These are phyloP conservation scores for Choloepus hoffmanni DNA, from an alignment of 2,113 vertebrate species.

Conservation along the genomic window DNA sequence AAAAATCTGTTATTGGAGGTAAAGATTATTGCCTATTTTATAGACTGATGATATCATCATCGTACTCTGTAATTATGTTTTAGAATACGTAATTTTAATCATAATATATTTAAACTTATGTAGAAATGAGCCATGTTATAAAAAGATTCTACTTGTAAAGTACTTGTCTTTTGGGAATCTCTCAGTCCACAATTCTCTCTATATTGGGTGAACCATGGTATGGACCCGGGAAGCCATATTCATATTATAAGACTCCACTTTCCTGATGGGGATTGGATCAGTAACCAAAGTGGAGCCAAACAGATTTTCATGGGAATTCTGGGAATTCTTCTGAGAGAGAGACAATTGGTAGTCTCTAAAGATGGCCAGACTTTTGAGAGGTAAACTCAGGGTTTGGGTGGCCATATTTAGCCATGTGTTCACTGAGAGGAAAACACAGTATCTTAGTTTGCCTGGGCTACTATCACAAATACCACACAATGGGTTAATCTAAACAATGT, in stretches of 20 bases:
- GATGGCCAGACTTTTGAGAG: neutral
- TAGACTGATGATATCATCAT: neutral
- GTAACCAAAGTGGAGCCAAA: neutral
- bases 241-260: neutral
- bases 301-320: neutral
- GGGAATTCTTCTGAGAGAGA: neutral
- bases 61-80: neutral
- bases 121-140: neutral
- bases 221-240: neutral
- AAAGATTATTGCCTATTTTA: neutral
- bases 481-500: too few species aligned
- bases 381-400: neutral
- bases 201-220: neutral
- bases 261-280: neutral
- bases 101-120: neutral
- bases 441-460: too few species aligned
- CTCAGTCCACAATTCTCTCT: neutral
- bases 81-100: neutral
- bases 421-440: neutral
- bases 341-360: neutral
- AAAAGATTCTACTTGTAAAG: neutral
- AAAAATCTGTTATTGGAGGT: neutral
- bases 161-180: neutral
- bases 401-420: neutral
- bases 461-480: too few species aligned